Evolutionary conservation across 2,888 invertebrate species (phyloP).

Genomic region (Sepioteuthis lessoniana): DNA sequence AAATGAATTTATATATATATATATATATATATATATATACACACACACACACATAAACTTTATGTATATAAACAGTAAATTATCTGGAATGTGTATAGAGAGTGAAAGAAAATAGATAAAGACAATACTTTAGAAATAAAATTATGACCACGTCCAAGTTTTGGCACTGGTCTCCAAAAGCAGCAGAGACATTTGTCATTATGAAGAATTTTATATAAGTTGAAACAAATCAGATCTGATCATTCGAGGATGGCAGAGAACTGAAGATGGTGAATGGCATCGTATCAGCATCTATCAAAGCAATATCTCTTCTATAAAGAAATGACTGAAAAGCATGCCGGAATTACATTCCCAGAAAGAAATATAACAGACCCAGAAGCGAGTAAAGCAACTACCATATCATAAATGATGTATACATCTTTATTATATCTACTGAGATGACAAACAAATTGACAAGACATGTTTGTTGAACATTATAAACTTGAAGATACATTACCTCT

Average conservation of each 20-base stretch:
- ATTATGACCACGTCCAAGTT: neutral
- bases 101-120: neutral
- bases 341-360: neutral
- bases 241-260: neutral
- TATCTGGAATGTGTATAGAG: neutral
- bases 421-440: neutral
- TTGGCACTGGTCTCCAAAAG: conserved; percentile 9
- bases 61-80: neutral
- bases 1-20: neutral
- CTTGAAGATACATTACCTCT: neutral
- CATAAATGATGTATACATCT: neutral
- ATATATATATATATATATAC: neutral
- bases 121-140: neutral
- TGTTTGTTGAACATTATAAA: neutral
- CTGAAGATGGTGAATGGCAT: neutral
- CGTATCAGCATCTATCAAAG: neutral
- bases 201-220: neutral
- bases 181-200: neutral
- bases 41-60: neutral
- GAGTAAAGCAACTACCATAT: neutral
- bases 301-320: neutral
- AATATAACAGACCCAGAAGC: neutral
- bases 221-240: neutral
- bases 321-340: neutral
- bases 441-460: neutral